Evolutionary conservation across 2,888 invertebrate genomes (phyloP).

Genomic region (Phortica okadai): DNA sequence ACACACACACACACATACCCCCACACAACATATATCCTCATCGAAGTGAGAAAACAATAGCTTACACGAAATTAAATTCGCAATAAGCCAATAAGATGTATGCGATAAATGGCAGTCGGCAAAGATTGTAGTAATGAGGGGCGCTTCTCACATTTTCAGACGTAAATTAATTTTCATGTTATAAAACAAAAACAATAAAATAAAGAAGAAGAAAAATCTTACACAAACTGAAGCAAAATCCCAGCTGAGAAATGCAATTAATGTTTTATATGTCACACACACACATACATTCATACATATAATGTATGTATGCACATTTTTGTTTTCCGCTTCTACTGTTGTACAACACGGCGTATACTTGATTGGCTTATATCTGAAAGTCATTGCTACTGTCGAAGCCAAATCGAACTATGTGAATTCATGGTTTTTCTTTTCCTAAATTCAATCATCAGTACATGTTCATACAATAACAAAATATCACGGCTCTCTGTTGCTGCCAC

Average conservation of each 20-base stretch:
- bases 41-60: conserved; percentile 21
- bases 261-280: conserved; percentile 16
- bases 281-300: not conserved
- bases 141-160: not conserved
- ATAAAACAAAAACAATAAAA: not conserved
- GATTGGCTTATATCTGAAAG: conserved; percentile 1
- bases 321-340: not conserved
- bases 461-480: not conserved
- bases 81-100: conserved; percentile 20
- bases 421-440: not conserved
- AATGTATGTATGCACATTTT: not conserved
- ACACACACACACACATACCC: not conserved
- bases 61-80: conserved; percentile 33
- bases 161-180: conserved; percentile 10
- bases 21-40: not conserved
- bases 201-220: not conserved
- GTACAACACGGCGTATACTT: conserved; percentile 12
- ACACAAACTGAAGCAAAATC: conserved; percentile 8
- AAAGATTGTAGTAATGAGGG: not conserved
- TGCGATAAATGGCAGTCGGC: not conserved
- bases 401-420: not conserved
- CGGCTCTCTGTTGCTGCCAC: not conserved
- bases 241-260: conserved; percentile 21
- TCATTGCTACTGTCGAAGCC: not conserved
- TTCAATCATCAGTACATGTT: not conserved